Percentiles rank a stretch among this genome's conserved stretches.
These are phyloP conservation scores for Lepidocyrtinus sp. DNA, from an alignment of 2,888 invertebrate genomes.

Conservation along the genomic window DNA sequence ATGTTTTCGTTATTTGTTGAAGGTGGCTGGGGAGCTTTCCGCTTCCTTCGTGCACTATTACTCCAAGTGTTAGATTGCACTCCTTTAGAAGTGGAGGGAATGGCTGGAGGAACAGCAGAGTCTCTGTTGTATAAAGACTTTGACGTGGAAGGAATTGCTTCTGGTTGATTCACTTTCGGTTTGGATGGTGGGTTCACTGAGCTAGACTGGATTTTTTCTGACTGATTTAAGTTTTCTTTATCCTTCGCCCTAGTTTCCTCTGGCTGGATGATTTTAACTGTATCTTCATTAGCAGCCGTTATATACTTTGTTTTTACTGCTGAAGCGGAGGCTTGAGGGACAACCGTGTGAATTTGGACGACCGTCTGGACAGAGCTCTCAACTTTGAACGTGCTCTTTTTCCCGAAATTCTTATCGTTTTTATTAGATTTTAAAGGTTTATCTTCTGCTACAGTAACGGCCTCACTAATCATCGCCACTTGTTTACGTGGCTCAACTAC, in stretches of 20 bases:
- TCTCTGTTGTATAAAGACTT: no score
- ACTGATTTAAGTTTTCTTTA: neutral
- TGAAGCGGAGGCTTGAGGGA: neutral
- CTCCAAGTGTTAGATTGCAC: constrained; percentile 47
- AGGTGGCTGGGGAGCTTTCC: constrained; percentile 46
- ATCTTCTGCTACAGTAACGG: no score
- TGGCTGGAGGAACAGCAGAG: neutral
- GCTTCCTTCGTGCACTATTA: constrained; percentile 42
- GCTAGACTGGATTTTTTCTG: neutral
- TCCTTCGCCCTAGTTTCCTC: neutral
- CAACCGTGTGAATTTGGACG: neutral
- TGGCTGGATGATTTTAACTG: neutral
- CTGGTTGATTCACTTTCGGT: constrained; percentile 10
- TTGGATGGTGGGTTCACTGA: neutral
- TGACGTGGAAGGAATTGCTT: constrained; percentile 46
- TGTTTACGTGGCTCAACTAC: no score
- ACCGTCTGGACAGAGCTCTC: constrained; percentile 9
- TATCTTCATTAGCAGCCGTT: neutral
- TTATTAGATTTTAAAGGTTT: no score
- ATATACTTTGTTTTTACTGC: neutral
- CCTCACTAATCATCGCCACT: no score
- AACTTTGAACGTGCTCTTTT: neutral
- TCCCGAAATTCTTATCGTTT: no score
- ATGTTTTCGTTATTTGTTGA: neutral
- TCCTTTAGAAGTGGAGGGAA: neutral